phyloP scores from a whole-genome alignment of 2,888 invertebrate species.

The Spilarctia lutea region DNA sequence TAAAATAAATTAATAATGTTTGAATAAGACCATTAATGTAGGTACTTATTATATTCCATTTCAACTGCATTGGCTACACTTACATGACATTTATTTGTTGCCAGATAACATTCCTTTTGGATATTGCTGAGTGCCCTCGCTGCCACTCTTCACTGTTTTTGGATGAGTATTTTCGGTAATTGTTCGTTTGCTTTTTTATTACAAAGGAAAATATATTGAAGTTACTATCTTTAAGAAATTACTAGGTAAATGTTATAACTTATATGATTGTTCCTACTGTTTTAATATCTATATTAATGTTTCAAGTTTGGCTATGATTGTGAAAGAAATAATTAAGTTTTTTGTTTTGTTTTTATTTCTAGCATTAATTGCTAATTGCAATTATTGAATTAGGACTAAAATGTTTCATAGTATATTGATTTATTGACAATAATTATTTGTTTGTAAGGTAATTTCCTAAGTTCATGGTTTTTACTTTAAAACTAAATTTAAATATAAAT shows the following conservation, averaged over 20 bases:
- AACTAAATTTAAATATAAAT: background rate
- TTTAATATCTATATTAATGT: slow-evolving; percentile 18
- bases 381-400: background rate
- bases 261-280: slow-evolving; percentile 7
- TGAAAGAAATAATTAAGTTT: slow-evolving; percentile 11
- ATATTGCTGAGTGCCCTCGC: slow-evolving; percentile 81
- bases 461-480: background rate
- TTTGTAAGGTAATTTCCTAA: slow-evolving; percentile 21
- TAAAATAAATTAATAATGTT: too few relatives aligned
- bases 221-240: background rate
- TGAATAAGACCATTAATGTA: background rate
- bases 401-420: slow-evolving; percentile 29
- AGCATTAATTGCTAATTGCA: slow-evolving; percentile 34
- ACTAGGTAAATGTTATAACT: slow-evolving; percentile 1
- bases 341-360: slow-evolving; percentile 22
- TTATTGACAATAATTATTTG: slow-evolving; percentile 29
- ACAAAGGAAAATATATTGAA: background rate
- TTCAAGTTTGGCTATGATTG: slow-evolving; percentile 7
- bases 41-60: background rate
- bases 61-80: background rate
- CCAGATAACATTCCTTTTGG: slow-evolving; percentile 82
- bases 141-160: slow-evolving; percentile 77
- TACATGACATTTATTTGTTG: slow-evolving; percentile 42
- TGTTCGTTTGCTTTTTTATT: background rate
- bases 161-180: slow-evolving; percentile 69